A percentile compares a stretch with the other conserved stretches of the same genome.
Conservation (phyloP, 2,113 vertebrate species). For the Lophotis ruficrista region DNA sequence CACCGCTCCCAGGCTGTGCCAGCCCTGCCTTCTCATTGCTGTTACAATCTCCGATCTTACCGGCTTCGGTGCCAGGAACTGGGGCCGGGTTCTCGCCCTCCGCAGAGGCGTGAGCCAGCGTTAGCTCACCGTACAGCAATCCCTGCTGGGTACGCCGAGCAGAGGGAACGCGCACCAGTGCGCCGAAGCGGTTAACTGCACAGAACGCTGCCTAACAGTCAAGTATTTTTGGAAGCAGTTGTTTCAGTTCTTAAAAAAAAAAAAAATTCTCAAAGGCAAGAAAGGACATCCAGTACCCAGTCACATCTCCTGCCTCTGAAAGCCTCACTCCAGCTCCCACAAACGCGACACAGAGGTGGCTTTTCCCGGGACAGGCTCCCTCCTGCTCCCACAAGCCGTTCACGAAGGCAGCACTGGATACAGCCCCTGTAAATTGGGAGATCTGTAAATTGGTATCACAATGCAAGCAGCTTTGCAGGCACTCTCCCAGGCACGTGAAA, state of each 20-base stretch:
- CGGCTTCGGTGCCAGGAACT: too few relatives aligned
- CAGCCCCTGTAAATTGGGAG: background rate
- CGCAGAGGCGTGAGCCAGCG: too few relatives aligned
- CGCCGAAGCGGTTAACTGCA: background rate
- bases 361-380: background rate
- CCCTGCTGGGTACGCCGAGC: too few relatives aligned
- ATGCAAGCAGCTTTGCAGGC: background rate
- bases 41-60: background rate
- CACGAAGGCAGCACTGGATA: background rate
- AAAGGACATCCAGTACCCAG: background rate
- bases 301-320: background rate
- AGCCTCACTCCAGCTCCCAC: background rate
- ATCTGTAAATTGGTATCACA: background rate
- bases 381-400: background rate
- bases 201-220: background rate
- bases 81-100: too few relatives aligned
- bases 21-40: background rate
- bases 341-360: background rate
- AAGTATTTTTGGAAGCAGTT: background rate
- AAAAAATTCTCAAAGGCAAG: background rate
- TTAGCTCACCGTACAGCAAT: too few relatives aligned
- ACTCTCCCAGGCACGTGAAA: background rate
- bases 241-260: background rate
- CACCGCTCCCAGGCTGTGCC: background rate
- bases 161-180: background rate